Percentiles rank a stretch among this genome's conserved stretches.
Evolutionary conservation across 2,797 vertebrate genomes (phyloP).

Genomic region (Trematomus bernacchii): DNA sequence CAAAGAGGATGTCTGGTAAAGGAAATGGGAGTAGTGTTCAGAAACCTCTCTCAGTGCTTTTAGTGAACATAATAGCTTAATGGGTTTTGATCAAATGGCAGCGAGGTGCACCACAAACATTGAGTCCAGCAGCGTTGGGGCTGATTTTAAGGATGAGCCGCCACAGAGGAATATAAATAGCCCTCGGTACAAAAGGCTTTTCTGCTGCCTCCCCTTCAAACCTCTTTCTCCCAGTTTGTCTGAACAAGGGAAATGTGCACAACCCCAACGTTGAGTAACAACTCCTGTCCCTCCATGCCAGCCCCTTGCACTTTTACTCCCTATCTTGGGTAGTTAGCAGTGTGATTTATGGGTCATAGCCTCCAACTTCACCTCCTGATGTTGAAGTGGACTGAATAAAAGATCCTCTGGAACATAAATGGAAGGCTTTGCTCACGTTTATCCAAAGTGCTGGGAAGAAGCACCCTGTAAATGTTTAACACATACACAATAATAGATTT

Average conservation of each 20-base stretch:
- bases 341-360: slow-evolving; percentile 48
- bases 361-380: slow-evolving; percentile 46
- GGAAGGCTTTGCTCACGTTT: slow-evolving; percentile 1
- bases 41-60: slow-evolving; percentile 69
- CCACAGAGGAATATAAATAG: slow-evolving; percentile 78
- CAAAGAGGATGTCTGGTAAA: slow-evolving; percentile 23
- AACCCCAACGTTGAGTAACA: slow-evolving; percentile 60
- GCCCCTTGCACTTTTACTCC: slow-evolving; percentile 25
- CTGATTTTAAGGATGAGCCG: slow-evolving; percentile 64
- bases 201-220: slow-evolving; percentile 30
- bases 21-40: slow-evolving; percentile 54
- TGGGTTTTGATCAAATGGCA: slow-evolving; percentile 78
- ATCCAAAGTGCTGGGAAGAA: slow-evolving; percentile 2
- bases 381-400: slow-evolving; percentile 46
- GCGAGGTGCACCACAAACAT: slow-evolving; percentile 62
- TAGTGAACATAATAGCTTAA: slow-evolving; percentile 76
- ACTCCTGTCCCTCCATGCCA: slow-evolving; percentile 57
- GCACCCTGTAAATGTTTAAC: slow-evolving; percentile 11
- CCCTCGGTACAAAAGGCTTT: slow-evolving; percentile 67
- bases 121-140: slow-evolving; percentile 53
- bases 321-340: slow-evolving; percentile 32
- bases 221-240: slow-evolving; percentile 31
- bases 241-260: slow-evolving; percentile 49
- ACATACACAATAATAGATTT: slow-evolving; percentile 6
- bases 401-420: slow-evolving; percentile 33